Conservation (phyloP, 2,888 invertebrate species). For the Syritta pipiens region DNA sequence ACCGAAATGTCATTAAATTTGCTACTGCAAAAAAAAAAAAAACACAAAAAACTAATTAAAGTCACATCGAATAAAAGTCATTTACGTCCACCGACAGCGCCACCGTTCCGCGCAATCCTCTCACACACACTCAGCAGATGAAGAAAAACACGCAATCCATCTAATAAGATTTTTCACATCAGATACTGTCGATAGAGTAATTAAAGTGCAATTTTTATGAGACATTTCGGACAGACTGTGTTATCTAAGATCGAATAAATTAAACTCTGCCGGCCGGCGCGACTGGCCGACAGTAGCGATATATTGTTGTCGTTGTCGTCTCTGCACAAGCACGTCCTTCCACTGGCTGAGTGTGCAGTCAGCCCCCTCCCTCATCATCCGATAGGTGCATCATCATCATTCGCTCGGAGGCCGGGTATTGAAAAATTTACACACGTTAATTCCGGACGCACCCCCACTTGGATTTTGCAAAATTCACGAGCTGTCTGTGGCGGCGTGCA, state of each 20-base stretch:
- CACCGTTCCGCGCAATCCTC: too few species aligned
- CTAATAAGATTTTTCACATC: constrained; percentile 77
- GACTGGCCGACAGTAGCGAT: constrained; percentile 18
- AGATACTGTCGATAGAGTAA: constrained; percentile 80
- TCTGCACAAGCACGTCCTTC: constrained; percentile 1
- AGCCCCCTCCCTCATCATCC: too few species aligned
- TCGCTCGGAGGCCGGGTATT: constrained; percentile 7
- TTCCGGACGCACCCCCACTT: constrained; percentile 29
- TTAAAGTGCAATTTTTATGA: constrained; percentile 80
- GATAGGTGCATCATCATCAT: constrained; percentile 15
- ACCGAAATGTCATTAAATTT: too few species aligned
- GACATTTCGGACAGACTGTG: constrained; percentile 77
- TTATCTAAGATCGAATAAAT: constrained; percentile 79
- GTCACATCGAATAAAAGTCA: too few species aligned
- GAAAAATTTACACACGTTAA: constrained; percentile 34
- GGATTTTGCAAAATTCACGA: constrained; percentile 6
- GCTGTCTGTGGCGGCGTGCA: constrained; percentile 30
- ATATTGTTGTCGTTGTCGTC: too few species aligned
- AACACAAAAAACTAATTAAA: too few species aligned
- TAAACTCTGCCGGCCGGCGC: constrained; percentile 71
- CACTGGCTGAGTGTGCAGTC: not conserved
- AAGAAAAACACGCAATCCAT: constrained; percentile 74
- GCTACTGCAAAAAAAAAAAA: too few species aligned
- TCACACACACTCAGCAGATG: too few species aligned
- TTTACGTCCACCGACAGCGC: too few species aligned